Evolutionary conservation across 2,113 vertebrate species (phyloP).

Genomic region (Oryzias woworae): DNA sequence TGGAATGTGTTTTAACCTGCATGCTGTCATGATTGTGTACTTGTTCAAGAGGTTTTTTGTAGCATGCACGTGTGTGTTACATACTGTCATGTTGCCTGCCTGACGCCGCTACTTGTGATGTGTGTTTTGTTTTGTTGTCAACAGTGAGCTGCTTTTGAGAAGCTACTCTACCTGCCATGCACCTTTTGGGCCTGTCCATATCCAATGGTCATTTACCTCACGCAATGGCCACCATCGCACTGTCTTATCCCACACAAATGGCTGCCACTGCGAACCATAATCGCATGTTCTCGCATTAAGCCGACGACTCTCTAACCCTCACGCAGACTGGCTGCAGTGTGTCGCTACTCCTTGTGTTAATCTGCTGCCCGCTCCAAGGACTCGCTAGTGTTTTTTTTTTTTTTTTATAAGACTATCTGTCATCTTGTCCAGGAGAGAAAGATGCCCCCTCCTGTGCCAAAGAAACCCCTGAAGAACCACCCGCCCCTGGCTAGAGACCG

Average conservation of each 20-base stretch:
- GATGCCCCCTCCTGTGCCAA: constrained; percentile 77
- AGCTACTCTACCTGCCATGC: constrained; percentile 69
- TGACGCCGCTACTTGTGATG: constrained; percentile 57
- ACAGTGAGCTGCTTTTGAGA: constrained; percentile 78
- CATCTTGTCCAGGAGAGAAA: constrained; percentile 75
- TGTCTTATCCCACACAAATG: constrained; percentile 55
- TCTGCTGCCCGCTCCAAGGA: constrained; percentile 34
- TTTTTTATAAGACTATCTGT: constrained; percentile 60
- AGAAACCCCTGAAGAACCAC: constrained; percentile 76
- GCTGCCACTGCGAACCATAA: constrained; percentile 64
- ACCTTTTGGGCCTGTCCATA: constrained; percentile 64
- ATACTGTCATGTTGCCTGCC: constrained; percentile 48
- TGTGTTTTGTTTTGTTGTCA: constrained; percentile 70
- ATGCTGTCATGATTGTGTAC: constrained; percentile 29
- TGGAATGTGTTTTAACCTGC: constrained; percentile 53
- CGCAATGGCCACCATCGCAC: constrained; percentile 53
- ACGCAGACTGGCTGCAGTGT: constrained; percentile 40
- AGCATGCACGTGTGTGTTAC: constrained; percentile 54
- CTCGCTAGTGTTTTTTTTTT: background rate
- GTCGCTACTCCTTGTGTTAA: constrained; percentile 39
- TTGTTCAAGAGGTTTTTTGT: constrained; percentile 21
- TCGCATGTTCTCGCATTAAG: constrained; percentile 58
- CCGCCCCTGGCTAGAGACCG: constrained; percentile 73
- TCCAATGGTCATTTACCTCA: constrained; percentile 64
- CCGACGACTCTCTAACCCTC: constrained; percentile 37